Percentiles rank a stretch among this genome's conserved stretches.
These are phyloP conservation scores for Erithacus rubecula DNA, from an alignment of 2,797 vertebrate genomes.

Conservation along the genomic window DNA sequence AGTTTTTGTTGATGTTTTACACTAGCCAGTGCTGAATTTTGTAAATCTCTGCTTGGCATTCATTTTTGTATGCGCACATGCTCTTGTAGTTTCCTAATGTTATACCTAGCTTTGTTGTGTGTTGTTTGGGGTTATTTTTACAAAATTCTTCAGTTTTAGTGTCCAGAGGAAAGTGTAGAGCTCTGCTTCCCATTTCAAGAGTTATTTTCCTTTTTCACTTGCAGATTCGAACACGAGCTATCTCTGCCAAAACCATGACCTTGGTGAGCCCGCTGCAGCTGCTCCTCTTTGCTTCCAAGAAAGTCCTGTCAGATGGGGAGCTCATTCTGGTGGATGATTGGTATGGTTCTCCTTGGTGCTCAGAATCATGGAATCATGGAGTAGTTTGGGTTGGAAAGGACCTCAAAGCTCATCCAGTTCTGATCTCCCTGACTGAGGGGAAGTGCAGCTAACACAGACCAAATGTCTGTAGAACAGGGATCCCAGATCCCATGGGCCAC, in stretches of 20 bases:
- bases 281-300: slow-evolving; percentile 92
- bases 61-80: rapidly evolving
- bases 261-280: slow-evolving; percentile 93
- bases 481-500: not conserved
- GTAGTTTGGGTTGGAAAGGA: not conserved
- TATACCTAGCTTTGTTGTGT: not conserved
- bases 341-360: slow-evolving; percentile 67
- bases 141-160: not conserved
- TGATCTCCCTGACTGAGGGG: not conserved
- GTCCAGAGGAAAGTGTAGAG: not conserved
- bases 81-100: not conserved
- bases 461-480: not conserved
- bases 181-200: not conserved
- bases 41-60: not conserved
- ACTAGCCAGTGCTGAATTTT: not conserved
- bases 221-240: slow-evolving; percentile 85
- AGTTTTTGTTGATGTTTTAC: not conserved
- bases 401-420: not conserved
- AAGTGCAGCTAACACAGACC: not conserved
- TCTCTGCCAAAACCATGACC: slow-evolving; percentile 96
- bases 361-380: not conserved
- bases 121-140: not conserved
- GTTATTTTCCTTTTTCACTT: not conserved
- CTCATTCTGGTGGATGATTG: slow-evolving; percentile 85
- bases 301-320: slow-evolving; percentile 86